Evolutionary conservation across 2,113 vertebrate genomes (phyloP).

Genomic region (Heliornis fulica): DNA sequence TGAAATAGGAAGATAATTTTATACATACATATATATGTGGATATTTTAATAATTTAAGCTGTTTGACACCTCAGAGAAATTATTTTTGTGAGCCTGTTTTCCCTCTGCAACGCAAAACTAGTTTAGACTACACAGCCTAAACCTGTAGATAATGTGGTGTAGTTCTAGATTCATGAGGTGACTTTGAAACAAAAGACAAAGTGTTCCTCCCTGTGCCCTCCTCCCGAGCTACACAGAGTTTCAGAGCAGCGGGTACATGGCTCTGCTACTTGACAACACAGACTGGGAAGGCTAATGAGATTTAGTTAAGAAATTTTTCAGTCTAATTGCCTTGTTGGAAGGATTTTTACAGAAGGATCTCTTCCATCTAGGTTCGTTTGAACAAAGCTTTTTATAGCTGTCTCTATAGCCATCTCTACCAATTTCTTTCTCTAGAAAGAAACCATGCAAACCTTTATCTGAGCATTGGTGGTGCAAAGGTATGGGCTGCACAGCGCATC

Average conservation of each 20-base stretch:
- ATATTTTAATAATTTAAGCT: background rate
- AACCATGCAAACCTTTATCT: background rate
- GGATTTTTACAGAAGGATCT: background rate
- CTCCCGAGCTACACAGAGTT: background rate
- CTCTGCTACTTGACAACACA: background rate
- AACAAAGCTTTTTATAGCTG: background rate
- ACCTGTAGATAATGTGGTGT: background rate
- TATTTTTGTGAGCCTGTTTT: background rate
- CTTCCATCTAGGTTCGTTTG: background rate
- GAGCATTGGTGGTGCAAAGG: background rate
- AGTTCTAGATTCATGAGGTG: background rate
- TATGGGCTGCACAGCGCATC: rapidly evolving
- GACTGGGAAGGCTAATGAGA: background rate
- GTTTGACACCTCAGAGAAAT: background rate
- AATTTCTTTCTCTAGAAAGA: background rate
- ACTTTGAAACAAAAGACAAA: background rate
- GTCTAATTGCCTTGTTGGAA: background rate
- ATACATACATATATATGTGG: too few relatives aligned
- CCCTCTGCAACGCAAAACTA: background rate
- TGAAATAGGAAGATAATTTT: background rate
- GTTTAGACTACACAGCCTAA: background rate
- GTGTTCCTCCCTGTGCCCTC: background rate
- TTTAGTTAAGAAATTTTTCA: background rate
- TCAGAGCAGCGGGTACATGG: background rate
- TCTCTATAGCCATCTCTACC: background rate